Evolutionary conservation across 1,140 invertebrate species (phyloP).

Genomic region (Argopecten irradians): DNA sequence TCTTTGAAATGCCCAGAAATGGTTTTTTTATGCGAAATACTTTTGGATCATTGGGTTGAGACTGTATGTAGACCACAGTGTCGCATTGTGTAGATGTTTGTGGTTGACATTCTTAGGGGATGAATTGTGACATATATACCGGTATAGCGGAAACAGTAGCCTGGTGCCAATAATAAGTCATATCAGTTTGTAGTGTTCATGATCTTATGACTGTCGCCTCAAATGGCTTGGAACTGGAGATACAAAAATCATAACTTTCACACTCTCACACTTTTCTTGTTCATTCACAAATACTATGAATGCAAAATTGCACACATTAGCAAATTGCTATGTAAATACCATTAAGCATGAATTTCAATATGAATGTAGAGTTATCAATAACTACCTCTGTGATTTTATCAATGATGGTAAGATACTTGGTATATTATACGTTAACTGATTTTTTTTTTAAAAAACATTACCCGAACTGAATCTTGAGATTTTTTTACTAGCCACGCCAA

Average conservation of each 20-base stretch:
- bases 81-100: not conserved
- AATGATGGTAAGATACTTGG: not conserved
- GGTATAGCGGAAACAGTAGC: not conserved
- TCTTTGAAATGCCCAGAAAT: not conserved
- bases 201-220: not conserved
- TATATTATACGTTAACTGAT: too few species aligned
- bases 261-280: not conserved
- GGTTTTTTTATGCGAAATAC: not conserved
- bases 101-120: not conserved
- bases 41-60: not conserved
- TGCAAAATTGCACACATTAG: not conserved
- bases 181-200: not conserved
- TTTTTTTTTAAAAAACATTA: not conserved
- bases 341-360: not conserved
- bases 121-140: not conserved
- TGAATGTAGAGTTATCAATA: not conserved
- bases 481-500: not conserved
- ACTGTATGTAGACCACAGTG: not conserved
- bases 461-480: too few species aligned
- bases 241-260: not conserved
- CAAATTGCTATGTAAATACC: not conserved
- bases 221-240: not conserved
- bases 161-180: not conserved
- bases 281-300: not conserved
- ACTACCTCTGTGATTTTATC: constrained; percentile 1